Evolutionary conservation across 2,888 invertebrate genomes (phyloP).

Genomic region (Sminthurides aquaticus): DNA sequence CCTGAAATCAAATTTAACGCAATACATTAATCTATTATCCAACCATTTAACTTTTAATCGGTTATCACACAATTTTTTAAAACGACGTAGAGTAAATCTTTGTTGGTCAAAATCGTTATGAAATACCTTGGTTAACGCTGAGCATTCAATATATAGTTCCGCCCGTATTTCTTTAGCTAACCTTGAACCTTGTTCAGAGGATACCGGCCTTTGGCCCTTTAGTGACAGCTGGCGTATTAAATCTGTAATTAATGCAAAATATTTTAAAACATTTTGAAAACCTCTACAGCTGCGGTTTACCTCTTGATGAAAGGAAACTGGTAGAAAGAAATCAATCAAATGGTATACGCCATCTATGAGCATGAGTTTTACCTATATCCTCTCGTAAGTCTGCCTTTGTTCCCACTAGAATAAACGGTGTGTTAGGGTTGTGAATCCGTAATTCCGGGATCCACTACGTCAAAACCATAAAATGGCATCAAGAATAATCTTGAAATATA

Average conservation of each 20-base stretch:
- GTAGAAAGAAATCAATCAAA: too few species aligned
- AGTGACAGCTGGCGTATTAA: neutral
- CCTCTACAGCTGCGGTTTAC: too few species aligned
- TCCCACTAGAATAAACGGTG: slow-evolving; percentile 15
- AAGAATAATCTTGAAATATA: too few species aligned
- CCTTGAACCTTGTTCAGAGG: neutral
- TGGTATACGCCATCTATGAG: too few species aligned
- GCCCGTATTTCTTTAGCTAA: neutral
- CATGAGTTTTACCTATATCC: slow-evolving; percentile 18
- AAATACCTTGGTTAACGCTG: neutral
- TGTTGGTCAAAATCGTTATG: too few species aligned
- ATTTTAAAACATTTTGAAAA: too few species aligned
- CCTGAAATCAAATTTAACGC: neutral
- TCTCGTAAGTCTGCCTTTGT: slow-evolving; percentile 18
- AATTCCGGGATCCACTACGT: slow-evolving; percentile 15
- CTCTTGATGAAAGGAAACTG: too few species aligned
- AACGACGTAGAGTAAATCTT: too few species aligned
- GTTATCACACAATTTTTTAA: too few species aligned
- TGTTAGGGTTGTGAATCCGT: neutral
- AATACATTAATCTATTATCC: neutral
- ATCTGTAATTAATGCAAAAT: too few species aligned
- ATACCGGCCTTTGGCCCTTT: neutral
- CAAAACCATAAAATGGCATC: too few species aligned
- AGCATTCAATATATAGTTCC: neutral
- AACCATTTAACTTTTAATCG: too few species aligned